A percentile compares a stretch with the other conserved stretches of the same genome.
Conservation (phyloP, 2,797 vertebrate genomes). For the Enteromius paludinosus region DNA sequence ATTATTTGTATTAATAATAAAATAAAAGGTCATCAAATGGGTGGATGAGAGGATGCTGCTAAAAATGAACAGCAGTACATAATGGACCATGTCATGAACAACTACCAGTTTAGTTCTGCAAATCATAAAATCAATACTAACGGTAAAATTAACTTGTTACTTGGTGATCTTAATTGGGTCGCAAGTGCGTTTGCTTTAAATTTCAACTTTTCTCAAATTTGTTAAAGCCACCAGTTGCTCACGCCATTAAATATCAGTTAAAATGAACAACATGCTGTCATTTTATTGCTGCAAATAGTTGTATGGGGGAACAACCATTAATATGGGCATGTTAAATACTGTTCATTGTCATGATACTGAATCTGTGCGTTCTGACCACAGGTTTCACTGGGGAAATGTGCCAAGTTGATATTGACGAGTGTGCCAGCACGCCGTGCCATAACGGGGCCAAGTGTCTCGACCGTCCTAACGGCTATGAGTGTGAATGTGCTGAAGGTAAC, state of each 20-base stretch:
- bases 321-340: neutral
- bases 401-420: slow-evolving; percentile 84
- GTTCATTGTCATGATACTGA: neutral
- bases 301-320: neutral
- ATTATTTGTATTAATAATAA: neutral
- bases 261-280: neutral
- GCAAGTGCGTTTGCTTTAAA: neutral
- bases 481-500: slow-evolving; percentile 85
- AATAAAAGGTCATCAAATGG: neutral
- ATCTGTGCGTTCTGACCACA: slow-evolving; percentile 54
- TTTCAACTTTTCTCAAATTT: neutral
- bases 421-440: slow-evolving; percentile 83
- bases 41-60: no score
- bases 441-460: slow-evolving; percentile 85
- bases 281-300: neutral
- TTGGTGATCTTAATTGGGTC: neutral
- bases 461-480: slow-evolving; percentile 82
- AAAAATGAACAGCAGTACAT: neutral
- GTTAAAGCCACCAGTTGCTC: neutral
- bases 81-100: neutral
- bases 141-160: neutral
- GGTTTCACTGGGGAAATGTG: slow-evolving; percentile 84
- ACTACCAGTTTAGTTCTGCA: neutral
- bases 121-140: neutral
- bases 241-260: neutral